phyloP scores from a whole-genome alignment of 2,113 vertebrate species.

The Sphyrna mokarran region DNA sequence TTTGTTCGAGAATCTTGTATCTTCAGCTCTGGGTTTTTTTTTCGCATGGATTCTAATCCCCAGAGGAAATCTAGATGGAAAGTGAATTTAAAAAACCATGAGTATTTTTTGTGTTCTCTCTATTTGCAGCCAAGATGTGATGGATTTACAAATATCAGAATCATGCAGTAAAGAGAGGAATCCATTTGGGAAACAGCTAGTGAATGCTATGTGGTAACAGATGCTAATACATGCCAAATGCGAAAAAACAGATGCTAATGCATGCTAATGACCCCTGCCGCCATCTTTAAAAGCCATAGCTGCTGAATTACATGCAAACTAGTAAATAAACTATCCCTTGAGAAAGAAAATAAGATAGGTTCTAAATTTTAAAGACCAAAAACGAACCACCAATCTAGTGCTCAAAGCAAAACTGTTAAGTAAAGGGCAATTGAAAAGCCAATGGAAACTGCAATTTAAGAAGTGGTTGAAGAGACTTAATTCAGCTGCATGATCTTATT shows the following conservation, averaged over 20 bases:
- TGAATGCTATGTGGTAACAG: constrained; percentile 25
- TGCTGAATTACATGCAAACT: constrained; percentile 23
- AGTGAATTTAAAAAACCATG: background rate
- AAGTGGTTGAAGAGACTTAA: background rate
- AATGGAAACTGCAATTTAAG: background rate
- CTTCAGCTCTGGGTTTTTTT: background rate
- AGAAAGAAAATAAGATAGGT: background rate
- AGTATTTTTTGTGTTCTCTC: background rate
- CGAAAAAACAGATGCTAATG: constrained; percentile 33
- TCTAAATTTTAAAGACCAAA: background rate
- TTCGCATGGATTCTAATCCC: background rate
- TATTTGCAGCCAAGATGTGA: constrained; percentile 25
- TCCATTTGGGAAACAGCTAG: constrained; percentile 17
- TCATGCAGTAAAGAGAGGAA: constrained; percentile 13
- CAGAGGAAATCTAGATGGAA: background rate
- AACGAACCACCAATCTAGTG: background rate
- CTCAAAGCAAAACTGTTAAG: background rate
- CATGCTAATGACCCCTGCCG: constrained; percentile 28
- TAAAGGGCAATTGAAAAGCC: background rate
- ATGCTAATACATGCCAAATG: constrained; percentile 36
- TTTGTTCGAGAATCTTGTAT: background rate
- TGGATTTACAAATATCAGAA: constrained; percentile 25
- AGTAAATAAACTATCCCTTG: constrained; percentile 3
- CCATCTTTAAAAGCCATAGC: constrained; percentile 26
- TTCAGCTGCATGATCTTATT: background rate